Evolutionary conservation across 2,113 vertebrate genomes (phyloP), one percentile per base, ranked within the genome.

Genomic region (Vicugna pacos): DNA sequence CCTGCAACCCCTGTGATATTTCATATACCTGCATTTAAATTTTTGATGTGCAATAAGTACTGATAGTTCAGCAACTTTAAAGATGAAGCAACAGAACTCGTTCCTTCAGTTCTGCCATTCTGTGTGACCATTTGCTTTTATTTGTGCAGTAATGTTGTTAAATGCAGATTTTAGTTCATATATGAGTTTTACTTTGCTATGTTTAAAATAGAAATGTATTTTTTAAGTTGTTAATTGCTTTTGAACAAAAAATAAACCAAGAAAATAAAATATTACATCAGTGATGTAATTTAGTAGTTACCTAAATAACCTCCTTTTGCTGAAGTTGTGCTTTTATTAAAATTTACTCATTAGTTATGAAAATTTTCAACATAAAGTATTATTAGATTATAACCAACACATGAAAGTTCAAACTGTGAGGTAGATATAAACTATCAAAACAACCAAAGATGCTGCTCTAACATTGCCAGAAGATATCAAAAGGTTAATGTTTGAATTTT

Each of bases 221-320:
- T 67, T 88, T 69, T 24, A 72, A 89, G 60, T 69, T 81, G 11
- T 24, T 75, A 14, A 77, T 87, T 19, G 54, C 70, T 95, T 89
- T 82, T 81, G 79, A 97, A 42, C 48, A 16, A 79, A 93, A 82
- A 65, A 22, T 52, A 91, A 91, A 87, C 65, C 14, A 46, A 93
- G 56, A 77, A 67, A 69, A 50, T 94, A 64, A 80, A 93, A 64
- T 48, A 77, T 64, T 58, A 58, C 5, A 17, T 38, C 30, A 26
- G 17, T 60, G 69, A 79, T 42, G 62, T 28, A 60, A 64, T 42
- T 83, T 91, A 93, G 38, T 73, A 52, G 67, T 77, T 91, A 62
- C 20, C 75, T 67, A 58, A 95, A 26, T 38, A 56, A 93, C 35
- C 70, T 80, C 15, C 1, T 92, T 52, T 52, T 62, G 17, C 16